Evolutionary conservation across 2,113 vertebrate species (phyloP), one percentile per base, ranked within the genome.

Genomic region (Lycaon pictus): DNA sequence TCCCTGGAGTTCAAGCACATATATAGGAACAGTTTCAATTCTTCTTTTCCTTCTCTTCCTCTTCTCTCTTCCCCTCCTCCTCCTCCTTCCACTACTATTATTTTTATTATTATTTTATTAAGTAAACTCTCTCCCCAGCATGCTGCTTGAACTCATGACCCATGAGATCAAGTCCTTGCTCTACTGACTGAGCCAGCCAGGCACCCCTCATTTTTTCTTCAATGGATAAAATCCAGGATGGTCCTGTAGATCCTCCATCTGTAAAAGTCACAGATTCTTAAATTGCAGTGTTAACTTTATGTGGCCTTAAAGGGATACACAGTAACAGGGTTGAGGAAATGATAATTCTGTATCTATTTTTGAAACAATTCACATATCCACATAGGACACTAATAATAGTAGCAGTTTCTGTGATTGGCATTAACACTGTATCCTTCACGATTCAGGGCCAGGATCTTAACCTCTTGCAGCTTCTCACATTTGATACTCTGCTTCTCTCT

Each of bases 211-310:
- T 23, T 76, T 74, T 22, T 74, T 60, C 82, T 53, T 89, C 32
- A 69, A 55, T 90, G 90, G 55, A 90, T 92, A 11, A 88, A 79
- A 60, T 71, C 84, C 53, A 87, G 80, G 48, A 27, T 76, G 43
- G 16, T 48, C 72, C 23, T 16, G 23, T 27, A 76, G 72, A 27
- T 48, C 55, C 13, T 81, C 32, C 51, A 79, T 72, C 63, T 71
- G 43, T 94, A 53, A 93, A 95, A 96, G 81, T 90, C 25, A 60
- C 51, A 96, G 53, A 17, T 93, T 95, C 80, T 91, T 92, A 69
- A 80, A 16, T 95, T 97, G 58, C 35, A 76, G 79, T 85, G 89
- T 94, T 96, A 92, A 87, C 16, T 84, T 76, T 76, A 84, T 12
- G 5, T 77, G 43, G 6, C 12, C 32, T 84, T 62, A 48, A 80